Percentiles rank a stretch among this genome's conserved stretches.
Evolutionary conservation across 2,888 invertebrate species (phyloP).

Genomic region (Cinara cedri): DNA sequence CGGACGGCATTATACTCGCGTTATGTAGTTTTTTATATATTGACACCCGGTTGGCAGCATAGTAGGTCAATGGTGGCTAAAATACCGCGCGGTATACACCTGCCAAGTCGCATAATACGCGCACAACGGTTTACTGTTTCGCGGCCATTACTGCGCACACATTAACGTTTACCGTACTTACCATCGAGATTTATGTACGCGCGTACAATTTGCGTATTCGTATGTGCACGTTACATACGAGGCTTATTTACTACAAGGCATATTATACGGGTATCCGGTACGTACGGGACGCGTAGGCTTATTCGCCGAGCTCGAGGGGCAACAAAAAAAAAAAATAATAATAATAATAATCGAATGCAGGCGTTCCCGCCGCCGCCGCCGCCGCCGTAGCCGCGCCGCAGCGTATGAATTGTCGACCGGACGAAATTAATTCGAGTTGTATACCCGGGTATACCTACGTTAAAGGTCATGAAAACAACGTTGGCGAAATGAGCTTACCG

Average conservation of each 20-base stretch:
- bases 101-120: slow-evolving; percentile 36
- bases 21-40: slow-evolving; percentile 23
- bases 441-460: background rate
- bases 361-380: background rate
- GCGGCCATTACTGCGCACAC: background rate
- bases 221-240: background rate
- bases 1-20: background rate
- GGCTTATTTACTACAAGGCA: no score
- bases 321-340: background rate
- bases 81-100: slow-evolving; percentile 18
- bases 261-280: no score
- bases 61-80: slow-evolving; percentile 43
- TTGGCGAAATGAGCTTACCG: slow-evolving; percentile 21
- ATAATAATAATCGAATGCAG: no score
- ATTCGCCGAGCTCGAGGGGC: background rate
- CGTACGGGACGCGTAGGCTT: background rate
- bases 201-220: no score
- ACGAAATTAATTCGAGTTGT: slow-evolving; percentile 16
- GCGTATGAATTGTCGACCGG: background rate
- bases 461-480: slow-evolving; percentile 28
- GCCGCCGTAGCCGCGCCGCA: background rate
- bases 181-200: background rate
- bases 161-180: background rate
- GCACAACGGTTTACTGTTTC: background rate
- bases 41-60: slow-evolving; percentile 18